These are phyloP conservation scores for Poeciliopsis occidentalis DNA, from an alignment of 2,113 vertebrate genomes.

Conservation along the genomic window DNA sequence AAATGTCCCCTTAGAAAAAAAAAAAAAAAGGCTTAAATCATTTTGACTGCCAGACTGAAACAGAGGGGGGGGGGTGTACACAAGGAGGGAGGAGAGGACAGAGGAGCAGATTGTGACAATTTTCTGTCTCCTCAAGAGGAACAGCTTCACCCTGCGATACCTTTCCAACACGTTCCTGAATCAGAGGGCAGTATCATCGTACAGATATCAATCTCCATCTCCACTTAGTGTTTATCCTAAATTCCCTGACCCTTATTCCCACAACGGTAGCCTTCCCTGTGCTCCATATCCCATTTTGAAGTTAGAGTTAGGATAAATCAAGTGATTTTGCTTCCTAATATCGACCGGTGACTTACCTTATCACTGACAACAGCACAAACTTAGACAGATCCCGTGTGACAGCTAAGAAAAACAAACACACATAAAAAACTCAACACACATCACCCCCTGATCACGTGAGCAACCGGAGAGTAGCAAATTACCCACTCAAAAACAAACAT, in stretches of 20 bases:
- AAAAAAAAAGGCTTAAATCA: constrained; percentile 23
- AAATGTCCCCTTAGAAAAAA: constrained; percentile 3
- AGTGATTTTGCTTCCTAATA: constrained; percentile 49
- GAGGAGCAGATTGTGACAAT: constrained; percentile 69
- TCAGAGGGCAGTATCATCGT: constrained; percentile 38
- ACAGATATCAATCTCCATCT: constrained; percentile 32
- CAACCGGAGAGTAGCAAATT: constrained; percentile 17
- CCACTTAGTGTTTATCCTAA: constrained; percentile 26
- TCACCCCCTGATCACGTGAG: neutral
- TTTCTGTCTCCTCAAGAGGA: constrained; percentile 64
- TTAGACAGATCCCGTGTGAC: constrained; percentile 69
- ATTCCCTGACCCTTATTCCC: constrained; percentile 19
- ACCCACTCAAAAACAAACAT: constrained; percentile 14
- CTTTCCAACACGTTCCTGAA: constrained; percentile 34
- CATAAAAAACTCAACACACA: constrained; percentile 19
- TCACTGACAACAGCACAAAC: constrained; percentile 66
- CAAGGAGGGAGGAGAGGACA: neutral
- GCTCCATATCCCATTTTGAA: constrained; percentile 21
- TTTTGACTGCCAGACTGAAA: constrained; percentile 35
- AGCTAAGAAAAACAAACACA: constrained; percentile 20
- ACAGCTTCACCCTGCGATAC: constrained; percentile 55
- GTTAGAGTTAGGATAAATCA: neutral
- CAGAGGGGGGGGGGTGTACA: constrained; percentile 1
- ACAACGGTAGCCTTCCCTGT: constrained; percentile 32
- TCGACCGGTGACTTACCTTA: constrained; percentile 61